These are phyloP conservation scores for Erinaceus europaeus DNA, from an alignment of 2,113 vertebrate species.

Conservation along the genomic window DNA sequence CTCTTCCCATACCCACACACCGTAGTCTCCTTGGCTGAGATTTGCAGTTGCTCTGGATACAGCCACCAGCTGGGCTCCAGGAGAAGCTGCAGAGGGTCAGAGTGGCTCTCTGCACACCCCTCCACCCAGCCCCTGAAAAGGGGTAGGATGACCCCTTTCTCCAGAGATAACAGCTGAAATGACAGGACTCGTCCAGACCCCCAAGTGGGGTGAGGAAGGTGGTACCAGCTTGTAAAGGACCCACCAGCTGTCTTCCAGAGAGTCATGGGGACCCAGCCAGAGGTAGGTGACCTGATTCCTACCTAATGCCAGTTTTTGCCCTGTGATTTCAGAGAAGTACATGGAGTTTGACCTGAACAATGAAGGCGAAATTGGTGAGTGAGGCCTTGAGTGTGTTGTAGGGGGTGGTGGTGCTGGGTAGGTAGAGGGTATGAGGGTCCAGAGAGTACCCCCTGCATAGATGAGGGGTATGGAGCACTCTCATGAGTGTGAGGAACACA, in stretches of 20 bases:
- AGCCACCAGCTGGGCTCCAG: neutral
- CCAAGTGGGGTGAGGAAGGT: neutral
- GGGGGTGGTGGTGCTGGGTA: neutral
- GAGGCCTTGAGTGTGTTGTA: neutral
- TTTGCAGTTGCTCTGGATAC: neutral
- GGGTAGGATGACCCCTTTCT: too few relatives aligned
- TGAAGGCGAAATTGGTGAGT: slow-evolving; percentile 98
- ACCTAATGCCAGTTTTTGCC: neutral
- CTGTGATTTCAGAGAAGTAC: slow-evolving; percentile 94
- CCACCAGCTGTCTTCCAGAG: neutral
- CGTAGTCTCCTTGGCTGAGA: neutral
- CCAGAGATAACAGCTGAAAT: too few relatives aligned
- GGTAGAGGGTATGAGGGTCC: neutral
- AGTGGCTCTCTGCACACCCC: neutral
- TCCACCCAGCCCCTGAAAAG: neutral
- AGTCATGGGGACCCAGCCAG: neutral
- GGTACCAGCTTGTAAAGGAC: neutral
- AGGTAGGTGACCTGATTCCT: neutral
- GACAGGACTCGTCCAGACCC: fast-evolving
- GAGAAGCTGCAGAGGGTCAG: neutral
- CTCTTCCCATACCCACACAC: neutral
- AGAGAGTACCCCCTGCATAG: fast-evolving
- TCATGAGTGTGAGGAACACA: fast-evolving
- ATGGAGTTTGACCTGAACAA: slow-evolving; percentile 98
- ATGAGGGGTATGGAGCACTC: fast-evolving